Base-by-base conservation (phyloP, 2,113 vertebrate species). In the Ceyx margarethae region DNA sequence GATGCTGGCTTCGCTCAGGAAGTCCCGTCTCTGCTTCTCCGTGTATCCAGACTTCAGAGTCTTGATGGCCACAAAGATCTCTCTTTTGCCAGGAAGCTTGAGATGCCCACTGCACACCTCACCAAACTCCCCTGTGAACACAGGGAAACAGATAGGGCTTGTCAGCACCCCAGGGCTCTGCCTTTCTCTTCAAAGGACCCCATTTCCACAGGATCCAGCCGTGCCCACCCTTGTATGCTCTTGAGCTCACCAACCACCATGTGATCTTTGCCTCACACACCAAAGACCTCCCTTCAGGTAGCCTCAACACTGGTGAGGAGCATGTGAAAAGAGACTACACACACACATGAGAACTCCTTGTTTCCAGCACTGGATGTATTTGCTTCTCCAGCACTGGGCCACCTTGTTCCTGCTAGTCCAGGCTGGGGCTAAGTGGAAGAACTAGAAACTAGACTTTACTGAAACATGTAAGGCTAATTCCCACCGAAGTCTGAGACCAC, bases 61-160 rank as follows among this genome's bases (percentile, higher is more conserved):
- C 93, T 99, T 99, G 94, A 99, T 99, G 93, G 99, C 99, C 87
- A 99, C 99, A 29, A 99, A 99, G 96, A 99, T 99, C 95, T 99
- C 99, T 85, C 99, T 97, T 91, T 99, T 99, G 48, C 99, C 99
- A 16, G 99, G 99, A 77, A 99, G 98, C 86, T 98, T 98, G 62
- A 99, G 97, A 90, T 98, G 99, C n/a, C 99, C 99, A 17, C 99
- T 99, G 97, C 99, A 99, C 40, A 99, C 99, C 95, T 99, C 99
- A 0, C 99, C 99, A 90, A 99, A 99, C 93, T 99, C 99, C 29
- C 99, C 99, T 99, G 94, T 12, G 18, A 84, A 45, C 31, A 89
- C 77, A 87, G 17, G 13, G 11, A 48, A 73, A 87, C 11, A 89
- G 33, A 20, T 1, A 79, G 5, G 35, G 29, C 19, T 58, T 14